Evolutionary conservation across 2,113 vertebrate species (phyloP).

Genomic region (Dasypus novemcinctus): DNA sequence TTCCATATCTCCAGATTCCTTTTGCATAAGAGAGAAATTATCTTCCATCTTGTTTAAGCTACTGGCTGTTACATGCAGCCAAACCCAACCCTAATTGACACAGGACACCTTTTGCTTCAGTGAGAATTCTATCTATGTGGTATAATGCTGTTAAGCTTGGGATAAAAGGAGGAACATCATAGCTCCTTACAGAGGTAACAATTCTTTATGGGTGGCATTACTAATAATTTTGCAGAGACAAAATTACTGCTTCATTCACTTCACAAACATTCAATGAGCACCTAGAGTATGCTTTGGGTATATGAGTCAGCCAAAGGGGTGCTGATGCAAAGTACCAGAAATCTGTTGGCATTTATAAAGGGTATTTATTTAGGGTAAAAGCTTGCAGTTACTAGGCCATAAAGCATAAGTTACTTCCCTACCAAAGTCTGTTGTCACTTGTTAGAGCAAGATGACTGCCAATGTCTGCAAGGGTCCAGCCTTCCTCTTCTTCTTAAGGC

Average conservation of each 20-base stretch:
- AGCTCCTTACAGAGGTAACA: conserved; percentile 22
- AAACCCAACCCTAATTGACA: not conserved
- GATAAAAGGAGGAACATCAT: not conserved
- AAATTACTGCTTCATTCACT: not conserved
- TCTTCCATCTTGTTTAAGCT: not conserved
- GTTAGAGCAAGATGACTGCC: no score
- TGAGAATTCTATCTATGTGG: not conserved
- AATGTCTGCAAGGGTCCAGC: no score
- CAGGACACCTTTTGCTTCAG: not conserved
- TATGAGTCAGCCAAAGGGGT: no score
- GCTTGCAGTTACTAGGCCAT: no score
- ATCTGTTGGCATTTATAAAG: no score
- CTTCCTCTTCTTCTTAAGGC: no score
- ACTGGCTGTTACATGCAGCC: not conserved
- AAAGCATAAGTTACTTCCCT: no score
- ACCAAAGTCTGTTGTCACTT: no score
- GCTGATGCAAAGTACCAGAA: no score
- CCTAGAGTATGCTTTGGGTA: not conserved
- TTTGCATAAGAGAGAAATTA: not conserved
- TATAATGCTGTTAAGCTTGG: not conserved
- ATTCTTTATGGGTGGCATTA: not conserved
- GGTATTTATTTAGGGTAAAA: no score
- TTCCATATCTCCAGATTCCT: not conserved
- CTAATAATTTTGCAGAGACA: not conserved
- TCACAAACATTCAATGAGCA: not conserved